Conservation (phyloP, 2,797 vertebrate genomes). For the Amblyraja radiata region DNA sequence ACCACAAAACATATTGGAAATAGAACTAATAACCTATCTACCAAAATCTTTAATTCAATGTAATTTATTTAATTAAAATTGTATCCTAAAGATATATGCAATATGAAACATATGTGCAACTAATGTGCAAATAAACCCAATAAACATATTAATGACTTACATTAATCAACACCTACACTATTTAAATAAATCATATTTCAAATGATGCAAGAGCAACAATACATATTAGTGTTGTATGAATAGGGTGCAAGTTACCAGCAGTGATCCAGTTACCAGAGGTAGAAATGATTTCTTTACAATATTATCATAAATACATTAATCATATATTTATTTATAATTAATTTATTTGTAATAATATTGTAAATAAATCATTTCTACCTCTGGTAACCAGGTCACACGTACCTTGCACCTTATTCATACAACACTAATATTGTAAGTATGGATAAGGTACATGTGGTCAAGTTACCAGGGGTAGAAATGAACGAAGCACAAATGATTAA, state of each 20-base stretch:
- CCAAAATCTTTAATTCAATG: not conserved
- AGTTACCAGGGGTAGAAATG: no score
- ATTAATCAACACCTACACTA: not conserved
- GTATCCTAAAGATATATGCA: not conserved
- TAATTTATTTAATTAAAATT: not conserved
- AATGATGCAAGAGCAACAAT: not conserved
- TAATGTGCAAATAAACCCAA: not conserved
- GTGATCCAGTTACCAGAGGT: not conserved
- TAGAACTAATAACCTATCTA: not conserved
- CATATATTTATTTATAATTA: no score
- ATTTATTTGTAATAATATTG: no score
- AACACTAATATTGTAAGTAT: no score
- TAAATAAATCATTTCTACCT: no score
- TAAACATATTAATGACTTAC: not conserved
- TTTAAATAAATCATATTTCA: not conserved
- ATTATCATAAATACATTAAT: not conserved
- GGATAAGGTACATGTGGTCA: no score
- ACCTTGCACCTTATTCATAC: no score
- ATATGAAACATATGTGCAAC: not conserved
- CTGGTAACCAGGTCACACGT: no score
- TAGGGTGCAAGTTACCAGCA: not conserved
- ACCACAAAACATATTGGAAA: not conserved
- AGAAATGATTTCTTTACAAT: not conserved
- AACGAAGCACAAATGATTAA: no score
- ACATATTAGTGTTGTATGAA: not conserved